Conservation (phyloP, 2,113 vertebrate species). For the Ceuthmochares aereus region DNA sequence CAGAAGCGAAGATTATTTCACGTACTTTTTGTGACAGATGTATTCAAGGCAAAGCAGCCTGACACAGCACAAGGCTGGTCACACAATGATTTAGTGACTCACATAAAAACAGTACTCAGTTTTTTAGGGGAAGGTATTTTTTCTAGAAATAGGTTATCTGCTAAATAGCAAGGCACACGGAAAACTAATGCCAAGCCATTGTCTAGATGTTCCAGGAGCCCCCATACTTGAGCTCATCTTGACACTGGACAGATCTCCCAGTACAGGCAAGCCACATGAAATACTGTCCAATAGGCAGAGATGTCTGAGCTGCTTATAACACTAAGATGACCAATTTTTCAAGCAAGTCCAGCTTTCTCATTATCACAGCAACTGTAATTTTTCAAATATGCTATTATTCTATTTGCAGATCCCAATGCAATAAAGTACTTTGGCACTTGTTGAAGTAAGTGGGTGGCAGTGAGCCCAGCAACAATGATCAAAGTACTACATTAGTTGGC, state of each 20-base stretch:
- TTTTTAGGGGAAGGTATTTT: not conserved
- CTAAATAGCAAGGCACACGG: not conserved
- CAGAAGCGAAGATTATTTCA: conserved; percentile 3
- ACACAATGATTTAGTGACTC: not conserved
- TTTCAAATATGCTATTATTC: conserved; percentile 9
- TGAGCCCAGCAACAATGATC: not conserved
- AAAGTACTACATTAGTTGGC: not conserved
- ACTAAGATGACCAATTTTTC: not conserved
- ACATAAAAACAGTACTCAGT: not conserved
- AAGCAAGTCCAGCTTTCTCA: conserved; percentile 10
- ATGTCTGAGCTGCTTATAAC: not conserved
- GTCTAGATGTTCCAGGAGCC: not conserved
- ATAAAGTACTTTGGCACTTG: not conserved
- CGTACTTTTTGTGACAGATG: not conserved
- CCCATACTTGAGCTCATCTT: not conserved
- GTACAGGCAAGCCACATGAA: not conserved
- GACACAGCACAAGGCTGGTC: not conserved
- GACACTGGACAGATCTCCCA: not conserved
- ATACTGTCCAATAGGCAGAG: not conserved
- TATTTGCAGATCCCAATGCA: not conserved
- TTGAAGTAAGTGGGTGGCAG: not conserved
- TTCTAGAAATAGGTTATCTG: not conserved
- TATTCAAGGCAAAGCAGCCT: not conserved
- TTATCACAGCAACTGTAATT: conserved; percentile 13
- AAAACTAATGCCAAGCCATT: not conserved